Evolutionary conservation across 2,888 invertebrate genomes (phyloP), one percentile per base, ranked within the genome.

Genomic region (Heterodera filipjevi): DNA sequence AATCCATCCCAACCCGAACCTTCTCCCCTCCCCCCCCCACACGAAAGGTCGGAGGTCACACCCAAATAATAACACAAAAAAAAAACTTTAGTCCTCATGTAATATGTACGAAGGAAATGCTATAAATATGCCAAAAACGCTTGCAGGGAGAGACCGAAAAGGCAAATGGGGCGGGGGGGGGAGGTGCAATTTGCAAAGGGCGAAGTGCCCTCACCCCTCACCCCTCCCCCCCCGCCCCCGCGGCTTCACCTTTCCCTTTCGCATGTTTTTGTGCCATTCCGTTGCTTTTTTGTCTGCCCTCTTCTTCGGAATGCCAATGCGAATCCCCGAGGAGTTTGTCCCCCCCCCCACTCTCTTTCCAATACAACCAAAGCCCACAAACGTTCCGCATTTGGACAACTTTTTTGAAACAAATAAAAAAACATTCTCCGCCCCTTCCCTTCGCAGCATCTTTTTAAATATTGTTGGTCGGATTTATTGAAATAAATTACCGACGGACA

Each of bases 191-290:
- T 19, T 59, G 59, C 59, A 59, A 27, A n/a, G 27, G 27, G 27
- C 27, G n/a, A 59, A 59, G 59, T 59, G 59, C 59, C 59, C 27
- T 59, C n/a, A n/a, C n/a, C n/a, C n/a, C n/a, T n/a, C n/a, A n/a
- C n/a, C n/a, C n/a, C n/a, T n/a, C n/a, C n/a, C n/a, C n/a, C n/a
- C n/a, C n/a, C n/a, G n/a, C n/a, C n/a, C n/a, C n/a, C n/a, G n/a
- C 59, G 59, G 59, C 59, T 59, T 59, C 59, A 59, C 59, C 59
- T 59, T 59, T n/a, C 27, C 59, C 53, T 12, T 10, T 10, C 59
- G 27, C 59, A 27, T 59, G 59, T 59, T 59, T 59, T 59, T 59
- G n/a, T 39, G 59, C 59, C 59, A 2, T 27, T 59, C 27, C 59
- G 59, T 27, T 8, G 10, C 59, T 19, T n/a, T n/a, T n/a, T 59